Evolutionary conservation across 2,113 vertebrate genomes (phyloP), one percentile per base, ranked within the genome.

Genomic region (Dasypus novemcinctus): DNA sequence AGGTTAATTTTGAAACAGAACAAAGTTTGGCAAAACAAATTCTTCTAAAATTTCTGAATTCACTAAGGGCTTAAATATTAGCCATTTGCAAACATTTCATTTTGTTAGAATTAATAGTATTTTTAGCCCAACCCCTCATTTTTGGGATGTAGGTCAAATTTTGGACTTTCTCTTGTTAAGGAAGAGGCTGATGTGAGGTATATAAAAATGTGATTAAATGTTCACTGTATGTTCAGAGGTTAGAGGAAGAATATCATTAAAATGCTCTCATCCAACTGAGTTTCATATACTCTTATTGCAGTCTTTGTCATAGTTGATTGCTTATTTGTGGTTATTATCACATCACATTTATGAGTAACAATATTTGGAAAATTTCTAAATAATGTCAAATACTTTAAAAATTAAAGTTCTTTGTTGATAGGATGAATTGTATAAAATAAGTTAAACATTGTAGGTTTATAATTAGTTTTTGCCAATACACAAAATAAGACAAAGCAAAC

Each of bases 21-120:
- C 5, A 69, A 41, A 79, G 46, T 64, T 94, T 90, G n/a, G 57
- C 29, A 90, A 84, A 76, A 95, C 46, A 94, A 85, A 94, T 84
- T 54, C 8, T 79, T 17, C 41, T 38, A 64, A 78, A 69, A 87
- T 87, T 90, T 59, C 29, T 78, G 81, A 91, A 85, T 68, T 96
- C 41, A 63, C 61, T 43, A 25, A 41, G 4, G 92, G 75, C 52
- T 91, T 85, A 92, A 83, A 90, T 88, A 95, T 54, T 82, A 91
- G 54, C 29, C 27, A 66, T 64, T 61, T 23, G 33, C 31, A 86
- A 81, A 84, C 11, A 76, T 33, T 41, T 54, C 17, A 49, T 23
- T 41, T 49, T 49, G 2, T 38, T 71, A 5, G 49, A 83, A 86
- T 90, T 91, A 88, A 57, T 17, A 81, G 43, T 83, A 87, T 43